These are phyloP conservation scores for Nibea coibor DNA, from an alignment of 2,113 vertebrate genomes.

Conservation along the genomic window DNA sequence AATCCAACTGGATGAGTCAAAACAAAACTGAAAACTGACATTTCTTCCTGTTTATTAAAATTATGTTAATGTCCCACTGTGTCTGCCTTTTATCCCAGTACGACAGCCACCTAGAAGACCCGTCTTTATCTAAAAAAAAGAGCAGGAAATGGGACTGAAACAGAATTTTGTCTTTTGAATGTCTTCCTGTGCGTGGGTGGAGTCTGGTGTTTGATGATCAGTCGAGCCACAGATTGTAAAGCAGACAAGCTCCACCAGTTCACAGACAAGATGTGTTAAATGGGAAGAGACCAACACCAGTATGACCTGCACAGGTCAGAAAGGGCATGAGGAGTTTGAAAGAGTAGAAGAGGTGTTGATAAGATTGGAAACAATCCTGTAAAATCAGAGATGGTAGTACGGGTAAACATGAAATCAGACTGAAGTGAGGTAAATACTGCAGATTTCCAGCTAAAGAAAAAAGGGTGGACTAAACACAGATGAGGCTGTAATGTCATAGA, in stretches of 20 bases:
- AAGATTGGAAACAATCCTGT: background rate
- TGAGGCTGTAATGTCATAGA: background rate
- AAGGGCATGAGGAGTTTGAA: background rate
- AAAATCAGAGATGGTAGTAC: background rate
- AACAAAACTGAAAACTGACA: background rate
- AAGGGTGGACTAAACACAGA: background rate
- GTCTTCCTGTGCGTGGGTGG: background rate
- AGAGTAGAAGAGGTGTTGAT: conserved; percentile 33
- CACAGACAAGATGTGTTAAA: conserved; percentile 46
- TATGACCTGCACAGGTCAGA: conserved; percentile 16
- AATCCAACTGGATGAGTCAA: conserved; percentile 11
- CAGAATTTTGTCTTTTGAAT: background rate
- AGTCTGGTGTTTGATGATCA: conserved; percentile 17
- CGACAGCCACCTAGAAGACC: conserved; percentile 12
- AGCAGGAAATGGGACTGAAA: conserved; percentile 19
- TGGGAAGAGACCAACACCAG: conserved; percentile 36
- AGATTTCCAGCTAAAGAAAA: background rate
- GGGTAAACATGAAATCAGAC: background rate
- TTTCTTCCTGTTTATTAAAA: conserved; percentile 11
- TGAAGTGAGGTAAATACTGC: background rate
- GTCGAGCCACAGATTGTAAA: background rate
- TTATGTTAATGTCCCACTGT: background rate
- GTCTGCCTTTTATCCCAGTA: conserved; percentile 11
- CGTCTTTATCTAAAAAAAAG: background rate
- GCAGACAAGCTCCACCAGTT: conserved; percentile 15